phyloP scores from a whole-genome alignment of 30 jellyfish, hydroid and myxozoan species.

The Phacellophora camtschatica region DNA sequence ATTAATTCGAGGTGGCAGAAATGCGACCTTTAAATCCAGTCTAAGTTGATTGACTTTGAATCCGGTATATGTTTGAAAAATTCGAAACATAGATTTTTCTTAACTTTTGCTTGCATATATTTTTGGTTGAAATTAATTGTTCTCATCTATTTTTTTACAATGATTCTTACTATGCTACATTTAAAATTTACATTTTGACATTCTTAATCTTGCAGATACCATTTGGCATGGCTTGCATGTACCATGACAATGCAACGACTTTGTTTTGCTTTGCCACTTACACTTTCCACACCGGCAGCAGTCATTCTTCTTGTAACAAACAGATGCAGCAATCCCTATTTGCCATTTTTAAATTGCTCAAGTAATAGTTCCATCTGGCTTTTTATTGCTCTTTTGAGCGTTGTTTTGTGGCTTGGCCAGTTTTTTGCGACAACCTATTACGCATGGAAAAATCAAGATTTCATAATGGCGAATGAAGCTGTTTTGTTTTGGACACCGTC shows the following conservation, averaged over 20 bases:
- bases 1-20: no score
- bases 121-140: no score
- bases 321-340: constrained; percentile 52
- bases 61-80: no score
- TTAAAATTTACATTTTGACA: not conserved
- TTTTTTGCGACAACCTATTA: constrained; percentile 92
- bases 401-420: constrained; percentile 93
- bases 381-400: constrained; percentile 75
- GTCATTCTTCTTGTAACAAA: constrained; percentile 54
- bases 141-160: no score
- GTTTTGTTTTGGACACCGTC: constrained; percentile 90
- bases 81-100: no score
- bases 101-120: no score
- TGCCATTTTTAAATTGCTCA: constrained; percentile 64
- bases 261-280: constrained; percentile 89
- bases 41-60: no score
- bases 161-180: no score
- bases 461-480: constrained; percentile 95
- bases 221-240: constrained; percentile 92
- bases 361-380: constrained; percentile 50
- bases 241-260: constrained; percentile 86
- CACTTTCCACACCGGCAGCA: constrained; percentile 83
- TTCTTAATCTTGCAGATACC: constrained; percentile 8
- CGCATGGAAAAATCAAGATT: constrained; percentile 96
- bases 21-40: no score